Base-by-base conservation (phyloP, 53 echinoderm and acorn worm species). In the Paelopatides confundens region DNA sequence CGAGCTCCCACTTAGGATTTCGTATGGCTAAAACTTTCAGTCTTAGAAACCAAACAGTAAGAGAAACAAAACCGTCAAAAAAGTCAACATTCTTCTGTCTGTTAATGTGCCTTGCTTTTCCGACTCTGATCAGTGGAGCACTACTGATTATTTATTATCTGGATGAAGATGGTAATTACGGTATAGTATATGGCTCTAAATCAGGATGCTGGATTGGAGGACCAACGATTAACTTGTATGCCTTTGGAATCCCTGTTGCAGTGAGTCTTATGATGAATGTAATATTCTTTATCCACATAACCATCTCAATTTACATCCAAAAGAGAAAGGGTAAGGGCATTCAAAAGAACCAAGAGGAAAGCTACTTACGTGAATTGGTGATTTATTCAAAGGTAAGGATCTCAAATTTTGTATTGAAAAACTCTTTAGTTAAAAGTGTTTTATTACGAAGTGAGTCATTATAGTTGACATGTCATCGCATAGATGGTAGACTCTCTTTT, bases 141-240 rank as follows among this genome's bases (percentile, higher is more conserved):
- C 51, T 67, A 31, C 7, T 67, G 33, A 5, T 67, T 31, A 30
- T 67, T 31, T 17, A 34, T 31, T 67, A 67, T 31, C 29, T 67
- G 29, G 35, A 34, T 31, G 68, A 30, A 31, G 34, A 67, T 67
- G 35, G 13, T 31, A 2, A 8, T 67, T 21, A 67, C 43, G 79
- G 52, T 1, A 79, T 79, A 79, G 8, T 21, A 10, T 79, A 79
- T 31, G 79, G 79, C 24, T 52, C 51, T 50, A 52, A 27, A 33
- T 31, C 31, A 33, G 79, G 79, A 3, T 79, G 79, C 53, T 79
- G 79, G 79, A 79, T 79, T 50, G 79, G 53, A 79, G 79, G 49
- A 51, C 34, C 28, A 33, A 2, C 3, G 3, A 79, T 79, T 10
- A 53, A 79, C 79, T 21, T 79, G 15, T 79, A 48, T 53, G 49